Evolutionary conservation across 2,888 invertebrate genomes (phyloP).

Genomic region (Eupithecia subumbrata): DNA sequence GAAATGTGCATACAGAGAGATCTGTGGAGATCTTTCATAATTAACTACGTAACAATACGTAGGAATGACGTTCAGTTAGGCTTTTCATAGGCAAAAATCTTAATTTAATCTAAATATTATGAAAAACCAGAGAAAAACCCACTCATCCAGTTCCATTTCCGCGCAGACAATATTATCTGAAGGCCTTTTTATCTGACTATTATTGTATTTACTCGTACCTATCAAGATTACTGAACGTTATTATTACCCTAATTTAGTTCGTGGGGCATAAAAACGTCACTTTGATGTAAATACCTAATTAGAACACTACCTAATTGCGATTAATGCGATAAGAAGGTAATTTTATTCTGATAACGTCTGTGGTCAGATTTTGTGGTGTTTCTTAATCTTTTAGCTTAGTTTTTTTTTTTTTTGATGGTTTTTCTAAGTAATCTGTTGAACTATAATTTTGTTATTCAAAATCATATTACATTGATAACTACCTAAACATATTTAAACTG

Average conservation of each 20-base stretch:
- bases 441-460: neutral
- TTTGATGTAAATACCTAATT: neutral
- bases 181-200: slow-evolving; percentile 18
- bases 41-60: neutral
- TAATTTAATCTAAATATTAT: neutral
- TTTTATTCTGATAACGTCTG: neutral
- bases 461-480: neutral
- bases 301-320: neutral
- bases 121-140: neutral
- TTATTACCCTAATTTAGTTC: slow-evolving; percentile 6
- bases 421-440: neutral
- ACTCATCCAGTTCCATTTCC: neutral
- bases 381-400: too few species aligned
- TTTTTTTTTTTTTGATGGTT: too few species aligned
- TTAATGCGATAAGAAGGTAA: neutral
- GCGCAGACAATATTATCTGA: slow-evolving; percentile 16
- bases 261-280: neutral
- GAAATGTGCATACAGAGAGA: too few species aligned
- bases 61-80: neutral
- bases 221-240: slow-evolving; percentile 16
- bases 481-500: neutral
- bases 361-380: neutral
- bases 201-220: slow-evolving; percentile 10
- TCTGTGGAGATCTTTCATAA: too few species aligned
- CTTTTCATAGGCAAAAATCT: neutral